Conservation (phyloP, 2,113 vertebrate genomes). For the Girardinichthys multiradiatus region DNA sequence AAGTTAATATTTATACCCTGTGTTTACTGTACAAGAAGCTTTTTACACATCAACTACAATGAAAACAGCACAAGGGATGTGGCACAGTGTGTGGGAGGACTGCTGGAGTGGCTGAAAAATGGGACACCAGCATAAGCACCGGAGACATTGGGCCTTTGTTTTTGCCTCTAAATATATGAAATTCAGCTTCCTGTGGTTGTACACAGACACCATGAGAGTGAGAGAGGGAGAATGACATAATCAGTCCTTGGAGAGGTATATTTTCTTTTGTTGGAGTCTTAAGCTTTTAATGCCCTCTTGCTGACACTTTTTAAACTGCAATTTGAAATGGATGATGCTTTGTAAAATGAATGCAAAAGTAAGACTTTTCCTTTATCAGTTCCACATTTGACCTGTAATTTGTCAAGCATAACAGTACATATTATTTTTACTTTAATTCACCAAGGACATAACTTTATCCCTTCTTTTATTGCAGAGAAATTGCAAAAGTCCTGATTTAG, state of each 20-base stretch:
- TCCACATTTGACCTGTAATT: not conserved
- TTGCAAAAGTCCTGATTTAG: not conserved
- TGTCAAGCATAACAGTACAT: too few relatives aligned
- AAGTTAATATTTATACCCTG: conserved; percentile 30
- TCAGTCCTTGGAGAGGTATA: conserved; percentile 46
- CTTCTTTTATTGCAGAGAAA: not conserved
- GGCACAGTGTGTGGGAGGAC: conserved; percentile 42
- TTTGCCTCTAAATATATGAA: conserved; percentile 62
- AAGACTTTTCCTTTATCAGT: not conserved
- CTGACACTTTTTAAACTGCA: conserved; percentile 66
- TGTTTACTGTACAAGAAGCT: conserved; percentile 39
- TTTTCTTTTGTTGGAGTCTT: conserved; percentile 26
- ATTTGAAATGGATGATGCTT: conserved; percentile 12
- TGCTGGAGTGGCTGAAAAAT: conserved; percentile 48
- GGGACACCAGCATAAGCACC: conserved; percentile 58
- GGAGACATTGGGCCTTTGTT: conserved; percentile 62
- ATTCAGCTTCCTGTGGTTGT: conserved; percentile 54
- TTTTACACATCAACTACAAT: conserved; percentile 31
- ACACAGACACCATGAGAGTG: conserved; percentile 12
- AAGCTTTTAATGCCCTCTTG: conserved; percentile 78
- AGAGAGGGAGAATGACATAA: conserved; percentile 63
- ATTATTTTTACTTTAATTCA: too few relatives aligned
- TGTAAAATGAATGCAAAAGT: conserved; percentile 1
- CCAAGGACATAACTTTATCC: too few relatives aligned
- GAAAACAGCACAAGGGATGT: conserved; percentile 23